Evolutionary conservation across 2,797 vertebrate genomes (phyloP), one percentile per base, ranked within the genome.

Genomic region (Falco peregrinus): DNA sequence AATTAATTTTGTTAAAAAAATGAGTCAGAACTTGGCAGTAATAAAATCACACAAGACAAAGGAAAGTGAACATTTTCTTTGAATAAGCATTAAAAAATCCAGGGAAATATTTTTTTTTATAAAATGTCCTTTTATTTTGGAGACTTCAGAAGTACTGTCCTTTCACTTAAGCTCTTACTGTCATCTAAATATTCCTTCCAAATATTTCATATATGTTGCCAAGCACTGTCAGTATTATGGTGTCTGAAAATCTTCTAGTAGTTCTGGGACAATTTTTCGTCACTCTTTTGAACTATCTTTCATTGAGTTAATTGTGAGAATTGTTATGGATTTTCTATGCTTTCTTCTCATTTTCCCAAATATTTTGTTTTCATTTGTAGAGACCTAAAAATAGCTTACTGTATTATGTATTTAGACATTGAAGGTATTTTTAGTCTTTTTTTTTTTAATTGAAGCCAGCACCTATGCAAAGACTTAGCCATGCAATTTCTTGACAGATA

Each of bases 381-480:
- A 26, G 24, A n/a, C 7, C 4, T 33, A 33, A 59, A 73, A 61
- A 70, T 8, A 48, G 1, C 20, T 65, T 57, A 26, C 17, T 57
- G 4, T 16, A 6, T 11, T 61, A 21, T 7, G 6, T 16, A 59
- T 63, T 81, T 56, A 94, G 33, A 39, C 22, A 13, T 3, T 54
- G 31, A 77, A 45, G 4, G 1, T 35, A 28, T 19, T 81, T 78
- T 74, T 29, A 43, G 11, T 11, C 0, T 51, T 83, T 43, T 6
- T 6, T 6, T 43, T 43, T 16, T 10, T 9, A 3, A 13, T 9
- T 82, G 25, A 67, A 45, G 10, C 11, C 8, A 53, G 11, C 11
- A 68, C 3, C 11, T 35, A 1, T 3, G 0, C 8, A 41, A 41
- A 57, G 12, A 60, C 1, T 5, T 16, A 57, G 2, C 8, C 33